Percentiles rank a stretch among this genome's conserved stretches.
These are phyloP conservation scores for Dicyrtoma fusca DNA, from an alignment of 2,888 invertebrate species.

Conservation along the genomic window DNA sequence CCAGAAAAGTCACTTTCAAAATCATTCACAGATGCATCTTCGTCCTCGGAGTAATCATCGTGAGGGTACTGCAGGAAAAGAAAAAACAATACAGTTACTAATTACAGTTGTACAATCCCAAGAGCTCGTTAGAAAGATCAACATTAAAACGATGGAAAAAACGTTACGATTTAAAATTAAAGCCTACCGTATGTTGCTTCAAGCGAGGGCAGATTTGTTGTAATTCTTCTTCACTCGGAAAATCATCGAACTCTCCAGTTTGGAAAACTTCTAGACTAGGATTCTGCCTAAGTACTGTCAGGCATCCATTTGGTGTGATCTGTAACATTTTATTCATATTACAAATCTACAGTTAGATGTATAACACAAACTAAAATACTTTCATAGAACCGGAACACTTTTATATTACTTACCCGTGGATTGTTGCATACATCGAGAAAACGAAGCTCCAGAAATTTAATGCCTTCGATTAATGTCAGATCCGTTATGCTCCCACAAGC, in stretches of 20 bases:
- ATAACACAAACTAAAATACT: not conserved
- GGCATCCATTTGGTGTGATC: constrained; percentile 4
- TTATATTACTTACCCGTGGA: not conserved
- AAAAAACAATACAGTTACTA: too few species aligned
- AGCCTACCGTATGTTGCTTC: constrained; percentile 14
- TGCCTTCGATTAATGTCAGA: constrained; percentile 1
- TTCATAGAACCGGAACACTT: too few species aligned
- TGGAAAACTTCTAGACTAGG: constrained; percentile 14
- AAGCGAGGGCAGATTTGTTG: constrained; percentile 9
- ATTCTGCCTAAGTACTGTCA: constrained; percentile 3
- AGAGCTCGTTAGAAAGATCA: too few species aligned
- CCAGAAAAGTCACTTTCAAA: constrained; percentile 13
- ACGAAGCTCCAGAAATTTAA: constrained; percentile 13
- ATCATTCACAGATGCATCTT: constrained; percentile 5
- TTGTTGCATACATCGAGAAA: constrained; percentile 17
- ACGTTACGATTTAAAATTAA: too few species aligned
- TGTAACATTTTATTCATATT: not conserved
- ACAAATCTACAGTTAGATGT: not conserved
- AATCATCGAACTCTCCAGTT: constrained; percentile 2
- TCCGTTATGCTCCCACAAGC: constrained; percentile 5
- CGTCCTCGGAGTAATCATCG: constrained; percentile 11
- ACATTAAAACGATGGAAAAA: too few species aligned
- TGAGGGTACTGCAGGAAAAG: constrained; percentile 3
- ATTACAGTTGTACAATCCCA: too few species aligned
- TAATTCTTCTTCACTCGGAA: constrained; percentile 10